Evolutionary conservation across 2,888 invertebrate genomes (phyloP), one percentile per base, ranked within the genome.

Genomic region (Nymphalis urticae): DNA sequence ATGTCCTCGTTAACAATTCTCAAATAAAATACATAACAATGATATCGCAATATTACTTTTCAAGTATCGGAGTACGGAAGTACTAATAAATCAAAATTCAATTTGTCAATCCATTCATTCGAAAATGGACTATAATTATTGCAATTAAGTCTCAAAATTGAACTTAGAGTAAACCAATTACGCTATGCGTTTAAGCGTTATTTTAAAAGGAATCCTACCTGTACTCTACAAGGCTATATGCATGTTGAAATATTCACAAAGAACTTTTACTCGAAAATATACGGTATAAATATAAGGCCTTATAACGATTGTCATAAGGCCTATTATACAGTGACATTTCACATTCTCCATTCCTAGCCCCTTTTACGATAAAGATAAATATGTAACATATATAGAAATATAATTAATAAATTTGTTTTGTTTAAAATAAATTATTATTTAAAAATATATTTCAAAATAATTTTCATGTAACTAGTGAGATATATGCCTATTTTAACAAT

Each of bases 181-280:
- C 6, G 17, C 17, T 32, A 16, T 6, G 17, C 17, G 32, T 54
- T 54, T 54, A 58, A 58, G 19, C 9, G 58, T 58, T 42, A 58
- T 36, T 70, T 70, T 68, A 65, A 59, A 72, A 70, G 64, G 72
- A 72, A 70, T 72, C 68, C 72, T 70, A 70, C 68, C 72, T 72
- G 70, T 65, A 62, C 47, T 69, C 58, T 54, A 64, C 72, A 72
- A 72, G 72, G 72, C 65, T 70, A 58, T 48, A 42, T 51, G 42
- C 59, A 62, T 70, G 70, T 72, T 68, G 72, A 68, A 70, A 72
- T 72, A 36, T 61, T 27, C 54, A 66, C 66, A 61, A 61, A 66
- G 21, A 66, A 68, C 70, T 69, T 72, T 72, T 72, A 72, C 72
- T 62, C 59, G 48, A 19, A 58, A 36, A 63, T 63, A 9, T 65